These are phyloP conservation scores for Tipula helvola DNA, from an alignment of 2,888 invertebrate species.

Conservation along the genomic window DNA sequence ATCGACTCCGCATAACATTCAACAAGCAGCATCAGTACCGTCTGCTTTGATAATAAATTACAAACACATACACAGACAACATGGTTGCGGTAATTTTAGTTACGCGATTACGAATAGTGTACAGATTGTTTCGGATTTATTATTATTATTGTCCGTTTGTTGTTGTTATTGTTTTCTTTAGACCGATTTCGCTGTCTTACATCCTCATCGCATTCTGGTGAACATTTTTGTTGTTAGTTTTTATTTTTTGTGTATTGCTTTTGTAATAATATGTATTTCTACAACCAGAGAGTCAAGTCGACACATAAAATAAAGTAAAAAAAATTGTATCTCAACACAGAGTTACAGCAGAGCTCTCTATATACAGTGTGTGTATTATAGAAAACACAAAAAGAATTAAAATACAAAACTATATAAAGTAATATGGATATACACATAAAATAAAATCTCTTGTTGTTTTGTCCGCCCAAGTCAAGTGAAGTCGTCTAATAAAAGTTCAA, in stretches of 20 bases:
- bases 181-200: background rate
- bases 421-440: background rate
- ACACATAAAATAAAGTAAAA: background rate
- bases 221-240: background rate
- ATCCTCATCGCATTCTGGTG: background rate
- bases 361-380: background rate
- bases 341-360: background rate
- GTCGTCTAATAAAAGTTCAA: slow-evolving; percentile 8
- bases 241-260: background rate
- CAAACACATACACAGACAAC: background rate
- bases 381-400: background rate
- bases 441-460: background rate
- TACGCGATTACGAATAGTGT: background rate
- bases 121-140: background rate
- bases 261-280: background rate
- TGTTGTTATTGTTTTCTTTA: background rate
- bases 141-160: background rate
- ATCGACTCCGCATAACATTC: background rate
- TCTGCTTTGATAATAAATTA: background rate
- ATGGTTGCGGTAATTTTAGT: background rate
- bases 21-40: background rate
- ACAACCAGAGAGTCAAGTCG: background rate
- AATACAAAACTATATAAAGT: background rate
- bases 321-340: background rate
- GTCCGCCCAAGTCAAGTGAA: slow-evolving; percentile 10